Percentiles rank a stretch among this genome's conserved stretches.
Conservation (phyloP, 2,113 vertebrate genomes). For the Puma concolor region DNA sequence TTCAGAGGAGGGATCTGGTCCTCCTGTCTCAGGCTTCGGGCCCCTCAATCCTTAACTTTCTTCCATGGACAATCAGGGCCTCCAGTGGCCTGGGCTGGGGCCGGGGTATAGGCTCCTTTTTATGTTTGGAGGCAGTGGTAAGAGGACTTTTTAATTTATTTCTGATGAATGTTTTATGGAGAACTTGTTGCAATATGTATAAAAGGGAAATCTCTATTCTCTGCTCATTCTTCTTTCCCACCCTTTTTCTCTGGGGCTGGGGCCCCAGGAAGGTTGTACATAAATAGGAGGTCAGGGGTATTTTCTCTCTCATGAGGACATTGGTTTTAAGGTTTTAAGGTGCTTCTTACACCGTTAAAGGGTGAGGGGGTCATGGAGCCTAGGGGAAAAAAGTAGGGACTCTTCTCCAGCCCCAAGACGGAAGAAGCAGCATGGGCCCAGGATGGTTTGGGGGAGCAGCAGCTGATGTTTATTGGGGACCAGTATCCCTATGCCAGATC, state of each 20-base stretch:
- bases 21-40: constrained; percentile 67
- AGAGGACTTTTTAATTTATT: constrained; percentile 89
- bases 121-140: constrained; percentile 76
- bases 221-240: constrained; percentile 74
- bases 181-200: constrained; percentile 83
- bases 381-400: constrained; percentile 6
- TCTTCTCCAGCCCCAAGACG: not conserved
- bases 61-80: constrained; percentile 80
- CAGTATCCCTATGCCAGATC: constrained; percentile 65
- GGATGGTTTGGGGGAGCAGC: constrained; percentile 65
- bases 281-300: not conserved
- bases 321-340: constrained; percentile 30
- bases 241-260: not conserved
- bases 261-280: constrained; percentile 24
- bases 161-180: constrained; percentile 82
- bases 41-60: constrained; percentile 75
- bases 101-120: constrained; percentile 75
- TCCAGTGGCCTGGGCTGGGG: constrained; percentile 45
- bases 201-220: constrained; percentile 83
- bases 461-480: constrained; percentile 80
- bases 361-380: constrained; percentile 6
- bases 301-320: constrained; percentile 43
- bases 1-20: constrained; percentile 84
- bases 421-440: constrained; percentile 53
- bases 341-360: not conserved